Percentiles rank a stretch among this genome's conserved stretches.
Evolutionary conservation across 2,113 vertebrate species (phyloP).

Genomic region (Notechis scutatus): DNA sequence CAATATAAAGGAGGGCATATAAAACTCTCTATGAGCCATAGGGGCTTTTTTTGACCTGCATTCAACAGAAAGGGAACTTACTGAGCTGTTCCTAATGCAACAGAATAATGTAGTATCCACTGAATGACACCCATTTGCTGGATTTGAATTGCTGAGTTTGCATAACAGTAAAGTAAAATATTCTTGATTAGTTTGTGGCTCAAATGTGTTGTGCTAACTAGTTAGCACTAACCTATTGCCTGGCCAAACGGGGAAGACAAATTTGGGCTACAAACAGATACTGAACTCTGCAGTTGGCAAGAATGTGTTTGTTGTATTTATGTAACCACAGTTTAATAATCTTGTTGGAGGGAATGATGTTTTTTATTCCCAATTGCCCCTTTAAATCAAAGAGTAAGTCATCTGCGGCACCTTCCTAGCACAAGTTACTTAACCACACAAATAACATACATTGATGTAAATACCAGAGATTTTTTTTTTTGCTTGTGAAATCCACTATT

Average conservation of each 20-base stretch:
- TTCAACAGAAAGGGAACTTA: not conserved
- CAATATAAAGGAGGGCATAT: not conserved
- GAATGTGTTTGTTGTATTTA: not conserved
- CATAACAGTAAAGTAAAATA: not conserved
- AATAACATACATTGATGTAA: not conserved
- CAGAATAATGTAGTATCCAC: not conserved
- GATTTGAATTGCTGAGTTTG: not conserved
- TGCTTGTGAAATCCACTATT: not conserved
- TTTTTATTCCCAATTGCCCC: not conserved
- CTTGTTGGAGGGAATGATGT: not conserved
- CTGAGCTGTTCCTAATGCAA: not conserved
- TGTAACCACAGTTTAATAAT: not conserved
- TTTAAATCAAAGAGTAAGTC: not conserved
- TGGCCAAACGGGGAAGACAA: not conserved
- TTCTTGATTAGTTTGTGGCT: not conserved
- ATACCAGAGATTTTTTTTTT: not conserved
- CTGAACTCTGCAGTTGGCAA: not conserved
- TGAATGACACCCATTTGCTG: not conserved
- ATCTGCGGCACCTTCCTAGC: not conserved
- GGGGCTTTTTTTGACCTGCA: not conserved
- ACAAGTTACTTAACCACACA: not conserved
- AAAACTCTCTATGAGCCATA: not conserved
- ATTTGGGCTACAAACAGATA: not conserved
- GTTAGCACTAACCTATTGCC: not conserved
- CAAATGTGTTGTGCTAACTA: not conserved